Evolutionary conservation across 2,113 vertebrate species (phyloP).

Genomic region (Poicephalus gulielmi): DNA sequence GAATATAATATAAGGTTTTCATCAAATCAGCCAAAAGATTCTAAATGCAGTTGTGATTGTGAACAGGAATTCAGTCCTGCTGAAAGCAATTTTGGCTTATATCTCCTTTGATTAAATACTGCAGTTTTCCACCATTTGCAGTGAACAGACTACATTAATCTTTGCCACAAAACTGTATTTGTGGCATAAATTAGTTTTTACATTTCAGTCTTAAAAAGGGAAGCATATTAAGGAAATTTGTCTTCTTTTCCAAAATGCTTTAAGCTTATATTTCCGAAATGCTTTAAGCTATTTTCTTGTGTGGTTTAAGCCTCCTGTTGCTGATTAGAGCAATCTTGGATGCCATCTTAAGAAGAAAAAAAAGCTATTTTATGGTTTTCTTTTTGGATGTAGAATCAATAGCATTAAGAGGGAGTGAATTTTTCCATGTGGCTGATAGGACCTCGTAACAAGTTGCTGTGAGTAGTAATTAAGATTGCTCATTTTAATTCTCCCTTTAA

Average conservation of each 20-base stretch:
- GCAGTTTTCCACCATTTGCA: background rate
- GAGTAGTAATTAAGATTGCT: background rate
- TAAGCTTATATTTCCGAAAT: slow-evolving; percentile 3
- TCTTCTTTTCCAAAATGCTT: slow-evolving; percentile 12
- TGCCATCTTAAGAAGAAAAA: background rate
- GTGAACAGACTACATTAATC: background rate
- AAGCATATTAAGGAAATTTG: background rate
- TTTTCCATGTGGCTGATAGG: background rate
- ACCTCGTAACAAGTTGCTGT: background rate
- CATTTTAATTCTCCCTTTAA: background rate
- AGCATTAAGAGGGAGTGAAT: background rate
- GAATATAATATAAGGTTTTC: background rate
- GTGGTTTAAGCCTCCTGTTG: slow-evolving; percentile 14
- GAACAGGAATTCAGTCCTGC: background rate
- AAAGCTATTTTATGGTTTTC: background rate
- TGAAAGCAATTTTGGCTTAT: background rate
- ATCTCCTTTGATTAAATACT: background rate
- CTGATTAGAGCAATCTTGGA: background rate
- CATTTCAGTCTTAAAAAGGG: background rate
- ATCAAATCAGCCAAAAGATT: background rate
- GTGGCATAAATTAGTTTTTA: background rate
- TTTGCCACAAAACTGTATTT: background rate
- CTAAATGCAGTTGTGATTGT: background rate
- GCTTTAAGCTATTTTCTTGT: background rate
- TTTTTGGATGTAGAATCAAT: background rate